Evolutionary conservation across 2,113 vertebrate species (phyloP), one percentile per base, ranked within the genome.

Genomic region (Antechinus stuartii): DNA sequence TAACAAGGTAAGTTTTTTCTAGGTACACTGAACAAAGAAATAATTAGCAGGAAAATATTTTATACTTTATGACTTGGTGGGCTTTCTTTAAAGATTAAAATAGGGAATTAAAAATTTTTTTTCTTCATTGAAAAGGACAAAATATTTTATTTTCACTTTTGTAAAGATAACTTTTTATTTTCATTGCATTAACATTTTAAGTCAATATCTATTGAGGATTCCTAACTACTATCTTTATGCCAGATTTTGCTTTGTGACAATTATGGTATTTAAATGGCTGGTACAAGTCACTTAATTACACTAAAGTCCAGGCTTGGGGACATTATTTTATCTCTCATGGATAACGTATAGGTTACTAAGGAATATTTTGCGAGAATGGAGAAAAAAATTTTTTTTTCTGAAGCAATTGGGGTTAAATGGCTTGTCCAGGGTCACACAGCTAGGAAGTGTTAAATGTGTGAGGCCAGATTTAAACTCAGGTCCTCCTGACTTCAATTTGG

Each of bases 1-100:
- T 95, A 99, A 99, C 98, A 99, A 99, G 99, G 99, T 99, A 98
- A 93, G 97, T 56, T 42, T 94, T 50, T 92, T 26, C 91, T 89
- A 92, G 10, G 14, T 19, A 42, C 89, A 95, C 95, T 54, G 35
- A 90, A 92, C 90, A 90, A 96, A 93, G 26, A 14, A 68, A 1
- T 89, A 92, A 90, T 92, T 94, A 11, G 95, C 50, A 94, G 30
- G 94, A 93, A 68, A 91, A 54, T 26, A 0, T 90, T 0, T 84
- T 94, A 19, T 94, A n/a, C 61, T 35, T 94, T 96, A 52, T 19
- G 56, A 35, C 8, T 46, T n/a, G 7, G 50, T 91, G 93, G 61
- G 0, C 91, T 95, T 96, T 97, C 93, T 95, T 54, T 96, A 93
- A 97, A 95, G 30, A 50, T 95, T 93, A 61, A 91, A 94, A 52